Base-by-base conservation (phyloP, 2,797 vertebrate species). In the Muscicapa comitata region DNA sequence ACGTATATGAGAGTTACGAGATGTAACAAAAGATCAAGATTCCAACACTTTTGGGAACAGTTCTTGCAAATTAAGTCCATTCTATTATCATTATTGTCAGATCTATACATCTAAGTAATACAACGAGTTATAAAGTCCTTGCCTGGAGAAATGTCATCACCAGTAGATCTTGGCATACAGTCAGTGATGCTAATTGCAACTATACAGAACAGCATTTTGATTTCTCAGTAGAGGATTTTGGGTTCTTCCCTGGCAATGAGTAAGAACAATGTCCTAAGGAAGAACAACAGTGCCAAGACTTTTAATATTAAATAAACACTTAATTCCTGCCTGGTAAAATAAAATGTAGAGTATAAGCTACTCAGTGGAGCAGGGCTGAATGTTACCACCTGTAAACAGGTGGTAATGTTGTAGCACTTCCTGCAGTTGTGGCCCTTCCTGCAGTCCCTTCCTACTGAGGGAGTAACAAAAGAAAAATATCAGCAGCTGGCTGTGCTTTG, bases 1-100 rank as follows among this genome's bases (percentile, higher is more conserved):
- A 57, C 2, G 13, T 26, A 23, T 2, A 8, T 9, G 7, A 57
- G 11, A 31, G 37, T 38, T 85, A 78, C 0, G 0, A 80, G 18
- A 68, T 38, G 17, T 58, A 95, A 63, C 15, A 76, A 45, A 87
- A 67, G 9, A 50, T 57, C 19, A 45, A 38, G 51, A 84, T 66
- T 82, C 65, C n/a, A 35, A 50, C 17, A 33, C 24, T 58, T 82
- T n/a, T 31, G 74, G 54, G 80, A 91, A 50, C 7, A 58, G 4
- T 67, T 82, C 24, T 57, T 83, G 26, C 55, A 87, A 76, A 73
- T 85, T 53, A 91, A 45, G 37, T 45, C 57, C 9, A 55, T 76
- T 79, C 43, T 73, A 28, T 38, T 53, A 45, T 9, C 45, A 66
- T 19, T 31, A 57, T 70, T 81, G 35, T 25, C 28, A 89, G 38